A percentile compares a stretch with the other conserved stretches of the same genome.
These are phyloP conservation scores for Xenops minutus DNA, from an alignment of 2,797 vertebrate genomes.

Conservation along the genomic window DNA sequence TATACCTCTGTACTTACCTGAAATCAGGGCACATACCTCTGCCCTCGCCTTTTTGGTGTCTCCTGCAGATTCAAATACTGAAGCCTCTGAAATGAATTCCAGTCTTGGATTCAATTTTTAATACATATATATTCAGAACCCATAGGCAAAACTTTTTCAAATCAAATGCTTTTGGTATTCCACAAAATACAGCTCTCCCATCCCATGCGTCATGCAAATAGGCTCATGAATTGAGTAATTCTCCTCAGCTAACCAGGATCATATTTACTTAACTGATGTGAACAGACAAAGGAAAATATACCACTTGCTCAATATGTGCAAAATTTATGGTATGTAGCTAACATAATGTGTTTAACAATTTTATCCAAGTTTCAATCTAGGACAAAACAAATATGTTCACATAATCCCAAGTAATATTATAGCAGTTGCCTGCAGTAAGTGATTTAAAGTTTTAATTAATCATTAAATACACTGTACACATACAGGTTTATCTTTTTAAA, in stretches of 20 bases:
- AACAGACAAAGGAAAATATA: conserved; percentile 61
- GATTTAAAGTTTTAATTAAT: conserved; percentile 73
- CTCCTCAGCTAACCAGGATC: conserved; percentile 25
- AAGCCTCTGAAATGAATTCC: neutral
- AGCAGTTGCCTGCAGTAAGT: conserved; percentile 51
- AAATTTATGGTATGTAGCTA: conserved; percentile 58
- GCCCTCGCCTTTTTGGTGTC: neutral
- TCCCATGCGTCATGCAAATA: conserved; percentile 28
- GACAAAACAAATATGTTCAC: conserved; percentile 73
- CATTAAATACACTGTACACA: conserved; percentile 66
- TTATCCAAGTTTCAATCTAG: conserved; percentile 64
- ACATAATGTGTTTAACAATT: conserved; percentile 61
- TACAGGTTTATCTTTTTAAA: conserved; percentile 68
- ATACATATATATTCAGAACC: neutral
- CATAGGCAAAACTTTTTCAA: neutral
- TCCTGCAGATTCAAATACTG: neutral
- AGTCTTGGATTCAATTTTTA: neutral
- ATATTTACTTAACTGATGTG: conserved; percentile 62
- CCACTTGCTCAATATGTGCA: conserved; percentile 18
- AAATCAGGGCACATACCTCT: neutral
- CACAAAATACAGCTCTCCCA: neutral
- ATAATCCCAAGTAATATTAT: conserved; percentile 67
- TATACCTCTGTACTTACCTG: neutral
- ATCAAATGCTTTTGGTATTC: neutral
- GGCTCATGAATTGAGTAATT: neutral